Evolutionary conservation across 2,888 invertebrate species (phyloP).

Genomic region (Hyposoter didymator): DNA sequence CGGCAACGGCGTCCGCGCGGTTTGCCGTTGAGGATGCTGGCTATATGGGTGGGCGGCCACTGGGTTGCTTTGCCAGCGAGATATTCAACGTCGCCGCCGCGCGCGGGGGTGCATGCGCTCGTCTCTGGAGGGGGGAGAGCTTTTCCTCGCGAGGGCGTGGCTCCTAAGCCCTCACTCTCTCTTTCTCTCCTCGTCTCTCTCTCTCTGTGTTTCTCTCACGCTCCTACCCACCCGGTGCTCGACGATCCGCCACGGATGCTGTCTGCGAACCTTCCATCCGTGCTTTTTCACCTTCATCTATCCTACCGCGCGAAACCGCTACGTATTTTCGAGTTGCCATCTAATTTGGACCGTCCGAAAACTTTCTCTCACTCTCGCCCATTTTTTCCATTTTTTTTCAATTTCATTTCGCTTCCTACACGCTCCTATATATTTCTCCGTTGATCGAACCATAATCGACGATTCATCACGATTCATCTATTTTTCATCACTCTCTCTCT

Average conservation of each 20-base stretch:
- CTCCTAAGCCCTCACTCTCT: constrained; percentile 69
- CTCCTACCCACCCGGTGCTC: constrained; percentile 37
- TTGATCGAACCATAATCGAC: not conserved
- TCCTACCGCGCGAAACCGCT: constrained; percentile 18
- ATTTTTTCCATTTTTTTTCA: not conserved
- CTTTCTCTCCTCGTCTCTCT: constrained; percentile 13
- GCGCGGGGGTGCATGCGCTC: constrained; percentile 68
- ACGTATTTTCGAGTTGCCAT: not conserved
- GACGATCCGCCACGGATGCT: constrained; percentile 35
- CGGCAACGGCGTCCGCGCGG: constrained; percentile 77
- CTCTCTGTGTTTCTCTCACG: not conserved
- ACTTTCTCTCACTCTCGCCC: not conserved
- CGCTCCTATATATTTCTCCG: too few species aligned
- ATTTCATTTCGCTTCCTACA: not conserved
- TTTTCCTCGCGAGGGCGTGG: constrained; percentile 81
- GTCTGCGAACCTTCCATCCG: not conserved
- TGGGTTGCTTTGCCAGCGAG: constrained; percentile 12
- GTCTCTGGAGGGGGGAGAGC: constrained; percentile 63
- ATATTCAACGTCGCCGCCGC: constrained; percentile 69
- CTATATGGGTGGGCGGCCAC: constrained; percentile 12
- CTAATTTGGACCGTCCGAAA: not conserved
- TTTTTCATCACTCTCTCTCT: not conserved
- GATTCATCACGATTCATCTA: not conserved
- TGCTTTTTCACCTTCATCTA: constrained; percentile 15
- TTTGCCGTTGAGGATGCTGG: constrained; percentile 23